phyloP scores from a whole-genome alignment of 1,140 invertebrate genomes.

The Papilio aristodemus region DNA sequence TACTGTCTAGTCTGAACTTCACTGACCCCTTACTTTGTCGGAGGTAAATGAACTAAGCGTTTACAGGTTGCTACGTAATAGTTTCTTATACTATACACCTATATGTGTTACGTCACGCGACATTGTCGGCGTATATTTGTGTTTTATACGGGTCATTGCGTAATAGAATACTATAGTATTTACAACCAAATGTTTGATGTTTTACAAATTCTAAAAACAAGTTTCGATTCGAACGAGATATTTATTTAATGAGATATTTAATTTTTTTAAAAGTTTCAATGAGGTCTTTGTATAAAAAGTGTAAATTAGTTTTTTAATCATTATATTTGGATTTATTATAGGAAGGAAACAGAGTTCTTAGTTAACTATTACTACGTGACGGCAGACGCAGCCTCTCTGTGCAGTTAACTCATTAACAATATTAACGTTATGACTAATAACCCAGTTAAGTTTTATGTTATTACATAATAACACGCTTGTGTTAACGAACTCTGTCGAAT shows the following conservation, averaged over 20 bases:
- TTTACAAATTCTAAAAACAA: not conserved
- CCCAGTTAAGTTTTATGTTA: not conserved
- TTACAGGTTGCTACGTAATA: slow-evolving; percentile 19
- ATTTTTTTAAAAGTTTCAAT: too few relatives aligned
- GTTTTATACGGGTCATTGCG: slow-evolving; percentile 14
- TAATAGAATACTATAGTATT: not conserved
- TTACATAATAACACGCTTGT: not conserved
- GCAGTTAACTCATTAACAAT: not conserved
- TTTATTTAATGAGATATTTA: too few relatives aligned
- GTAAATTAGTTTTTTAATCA: too few relatives aligned
- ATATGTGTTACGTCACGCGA: slow-evolving; percentile 14
- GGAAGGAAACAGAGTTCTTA: too few relatives aligned
- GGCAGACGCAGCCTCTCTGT: too few relatives aligned
- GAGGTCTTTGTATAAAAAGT: too few relatives aligned
- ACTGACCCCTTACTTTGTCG: slow-evolving; percentile 11
- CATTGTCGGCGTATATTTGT: not conserved
- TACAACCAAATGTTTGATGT: not conserved
- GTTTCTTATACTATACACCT: slow-evolving; percentile 18
- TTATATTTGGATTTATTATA: too few relatives aligned
- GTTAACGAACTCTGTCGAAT: slow-evolving; percentile 4
- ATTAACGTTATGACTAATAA: too few relatives aligned
- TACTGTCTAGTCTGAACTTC: slow-evolving; percentile 6
- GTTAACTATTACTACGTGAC: too few relatives aligned
- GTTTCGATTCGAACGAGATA: too few relatives aligned
- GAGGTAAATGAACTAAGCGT: slow-evolving; percentile 26